phyloP scores from a whole-genome alignment of 1,140 invertebrate genomes.

The Diuraphis noxia region DNA sequence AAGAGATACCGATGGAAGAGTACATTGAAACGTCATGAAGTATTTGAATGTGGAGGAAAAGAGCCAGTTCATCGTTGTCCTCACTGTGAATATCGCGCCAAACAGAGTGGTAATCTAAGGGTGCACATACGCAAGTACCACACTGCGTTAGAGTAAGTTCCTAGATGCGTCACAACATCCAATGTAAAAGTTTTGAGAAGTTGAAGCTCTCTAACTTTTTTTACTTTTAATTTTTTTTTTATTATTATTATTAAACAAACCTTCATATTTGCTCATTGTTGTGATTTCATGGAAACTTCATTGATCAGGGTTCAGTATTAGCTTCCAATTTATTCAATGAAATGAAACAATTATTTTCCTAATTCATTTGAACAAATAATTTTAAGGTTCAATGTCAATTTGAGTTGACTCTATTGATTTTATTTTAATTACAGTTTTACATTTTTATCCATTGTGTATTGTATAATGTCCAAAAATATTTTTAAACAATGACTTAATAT shows the following conservation, averaged over 20 bases:
- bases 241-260: slow-evolving; percentile 37
- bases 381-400: slow-evolving; percentile 48
- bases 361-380: slow-evolving; percentile 51
- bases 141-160: slow-evolving; percentile 57
- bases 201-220: slow-evolving; percentile 51
- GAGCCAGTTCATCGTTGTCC: slow-evolving; percentile 80
- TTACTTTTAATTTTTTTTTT: slow-evolving; percentile 46
- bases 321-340: slow-evolving; percentile 47
- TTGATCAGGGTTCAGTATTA: slow-evolving; percentile 53
- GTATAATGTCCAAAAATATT: background rate
- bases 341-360: slow-evolving; percentile 46
- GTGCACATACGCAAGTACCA: slow-evolving; percentile 81
- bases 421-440: slow-evolving; percentile 19
- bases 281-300: slow-evolving; percentile 53
- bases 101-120: slow-evolving; percentile 77
- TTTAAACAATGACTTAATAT: slow-evolving; percentile 14
- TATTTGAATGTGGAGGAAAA: slow-evolving; percentile 85
- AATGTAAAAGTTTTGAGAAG: slow-evolving; percentile 33
- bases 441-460: slow-evolving; percentile 27
- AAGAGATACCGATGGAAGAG: slow-evolving; percentile 82
- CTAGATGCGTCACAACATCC: slow-evolving; percentile 50
- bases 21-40: slow-evolving; percentile 78
- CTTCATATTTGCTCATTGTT: slow-evolving; percentile 53
- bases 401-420: slow-evolving; percentile 26
- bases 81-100: slow-evolving; percentile 76